A percentile compares a stretch with the other conserved stretches of the same genome.
phyloP scores from a whole-genome alignment of 2,888 invertebrate species.

The Kuschelorhynchus macadamiae region DNA sequence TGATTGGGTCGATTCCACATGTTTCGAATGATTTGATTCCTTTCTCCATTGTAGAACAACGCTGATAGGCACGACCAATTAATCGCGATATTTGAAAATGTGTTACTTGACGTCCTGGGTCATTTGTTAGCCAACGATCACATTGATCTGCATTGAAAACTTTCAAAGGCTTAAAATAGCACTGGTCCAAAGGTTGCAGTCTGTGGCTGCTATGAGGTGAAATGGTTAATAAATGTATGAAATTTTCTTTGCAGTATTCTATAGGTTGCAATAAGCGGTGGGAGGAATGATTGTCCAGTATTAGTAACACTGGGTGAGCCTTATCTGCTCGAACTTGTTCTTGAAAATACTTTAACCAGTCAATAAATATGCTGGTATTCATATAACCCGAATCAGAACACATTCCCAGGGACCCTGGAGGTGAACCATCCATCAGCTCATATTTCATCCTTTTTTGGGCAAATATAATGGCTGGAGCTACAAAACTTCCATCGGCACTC shows the following conservation, averaged over 20 bases:
- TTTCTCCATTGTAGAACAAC: neutral
- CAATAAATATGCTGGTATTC: conserved; percentile 4
- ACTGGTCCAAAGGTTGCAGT: conserved; percentile 10
- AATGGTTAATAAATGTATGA: conserved; percentile 5
- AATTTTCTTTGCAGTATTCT: conserved; percentile 16
- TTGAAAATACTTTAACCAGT: conserved; percentile 5
- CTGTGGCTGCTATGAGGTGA: conserved; percentile 17
- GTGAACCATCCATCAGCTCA: conserved; percentile 4
- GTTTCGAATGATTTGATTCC: conserved; percentile 11
- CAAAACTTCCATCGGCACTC: neutral
- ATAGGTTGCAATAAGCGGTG: conserved; percentile 5
- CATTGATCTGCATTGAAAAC: neutral
- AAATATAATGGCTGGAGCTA: conserved; percentile 12
- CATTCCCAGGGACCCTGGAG: conserved; percentile 4
- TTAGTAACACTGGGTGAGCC: neutral
- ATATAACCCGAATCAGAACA: conserved; percentile 7
- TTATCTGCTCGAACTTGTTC: neutral
- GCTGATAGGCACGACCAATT: conserved; percentile 5
- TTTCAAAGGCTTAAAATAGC: neutral
- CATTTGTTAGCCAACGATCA: neutral
- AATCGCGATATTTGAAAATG: conserved; percentile 11
- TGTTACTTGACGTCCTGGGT: conserved; percentile 1
- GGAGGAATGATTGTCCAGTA: conserved; percentile 10
- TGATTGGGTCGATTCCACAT: conserved; percentile 5
- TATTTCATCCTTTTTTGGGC: conserved; percentile 4